Evolutionary conservation across 2,888 invertebrate species (phyloP), one percentile per base, ranked within the genome.

Genomic region (Chaitophorus viminalis): DNA sequence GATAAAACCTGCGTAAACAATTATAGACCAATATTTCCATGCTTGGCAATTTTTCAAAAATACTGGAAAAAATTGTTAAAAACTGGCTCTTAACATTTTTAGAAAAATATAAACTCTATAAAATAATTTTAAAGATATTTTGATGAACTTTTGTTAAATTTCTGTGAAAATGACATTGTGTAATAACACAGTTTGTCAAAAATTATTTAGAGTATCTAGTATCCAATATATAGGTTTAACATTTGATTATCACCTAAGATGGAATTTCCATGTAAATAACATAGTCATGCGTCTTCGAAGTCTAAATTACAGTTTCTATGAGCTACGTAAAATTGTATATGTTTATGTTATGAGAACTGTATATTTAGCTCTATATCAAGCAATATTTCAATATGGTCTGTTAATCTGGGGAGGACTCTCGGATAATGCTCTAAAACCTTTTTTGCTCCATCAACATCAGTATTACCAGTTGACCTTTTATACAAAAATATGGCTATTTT

Each of bases 251-350:
- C 18, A 54, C 54, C 3, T 54, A 3, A 54, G 54, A 54, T 54
- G 54, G 54, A 54, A 54, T 54, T 6, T 54, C 3, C 54, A 54
- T 18, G 54, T 54, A 14, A 54, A 54, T 54, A 18, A 54, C 54
- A 54, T 54, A 54, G 54, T 54, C 54, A 18, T 70, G 70, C 70
- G 31, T 70, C 31, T 70, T 70, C 21, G 70, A 29, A 70, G 70
- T 70, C 31, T 70, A 70, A 70, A 70, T 70, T 70, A 29, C 31
- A 70, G 70, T 25, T 70, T 70, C 31, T 70, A 25, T 70, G n/a
- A 70, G 70, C 21, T 70, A 70, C 31, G 70, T 70, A 70, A 70
- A 70, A n/a, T 70, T 70, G 70, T 70, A 70, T n/a, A 9, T 70
- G 31, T 70, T 70, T n/a, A 70, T 70, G 5, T 70, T 4, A 70